phyloP scores from a whole-genome alignment of 2,797 vertebrate species.

The Pipistrellus kuhlii region DNA sequence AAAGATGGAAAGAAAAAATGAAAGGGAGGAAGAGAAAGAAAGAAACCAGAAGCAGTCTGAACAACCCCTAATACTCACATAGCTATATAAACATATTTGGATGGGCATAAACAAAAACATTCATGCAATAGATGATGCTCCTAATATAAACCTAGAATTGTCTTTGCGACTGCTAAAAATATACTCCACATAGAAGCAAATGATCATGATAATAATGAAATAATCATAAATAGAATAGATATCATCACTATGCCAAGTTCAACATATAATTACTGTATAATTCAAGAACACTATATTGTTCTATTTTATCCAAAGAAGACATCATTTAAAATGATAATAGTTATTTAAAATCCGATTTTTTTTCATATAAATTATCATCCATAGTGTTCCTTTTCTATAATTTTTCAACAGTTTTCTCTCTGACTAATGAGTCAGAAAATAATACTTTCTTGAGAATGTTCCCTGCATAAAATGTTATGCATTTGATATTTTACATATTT shows the following conservation, averaged over 20 bases:
- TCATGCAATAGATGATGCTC: background rate
- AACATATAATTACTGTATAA: background rate
- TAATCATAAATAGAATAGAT: background rate
- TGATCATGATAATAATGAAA: background rate
- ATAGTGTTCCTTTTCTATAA: background rate
- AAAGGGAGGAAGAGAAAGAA: background rate
- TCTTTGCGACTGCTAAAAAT: background rate
- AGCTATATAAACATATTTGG: background rate
- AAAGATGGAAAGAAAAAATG: too few species aligned
- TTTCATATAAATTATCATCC: background rate
- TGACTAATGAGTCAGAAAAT: background rate
- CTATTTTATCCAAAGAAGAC: background rate
- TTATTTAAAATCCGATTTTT: background rate
- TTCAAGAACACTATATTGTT: background rate
- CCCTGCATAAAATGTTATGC: background rate
- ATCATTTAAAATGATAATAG: background rate
- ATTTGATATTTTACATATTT: background rate
- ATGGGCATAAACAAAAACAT: background rate
- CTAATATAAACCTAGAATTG: background rate
- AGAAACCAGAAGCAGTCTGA: background rate
- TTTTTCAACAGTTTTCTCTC: background rate
- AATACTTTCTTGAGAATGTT: background rate
- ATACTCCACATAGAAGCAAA: background rate
- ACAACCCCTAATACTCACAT: accelerated
- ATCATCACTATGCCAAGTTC: background rate